Evolutionary conservation across 1,140 invertebrate genomes (phyloP).

Genomic region (Sipha flava): DNA sequence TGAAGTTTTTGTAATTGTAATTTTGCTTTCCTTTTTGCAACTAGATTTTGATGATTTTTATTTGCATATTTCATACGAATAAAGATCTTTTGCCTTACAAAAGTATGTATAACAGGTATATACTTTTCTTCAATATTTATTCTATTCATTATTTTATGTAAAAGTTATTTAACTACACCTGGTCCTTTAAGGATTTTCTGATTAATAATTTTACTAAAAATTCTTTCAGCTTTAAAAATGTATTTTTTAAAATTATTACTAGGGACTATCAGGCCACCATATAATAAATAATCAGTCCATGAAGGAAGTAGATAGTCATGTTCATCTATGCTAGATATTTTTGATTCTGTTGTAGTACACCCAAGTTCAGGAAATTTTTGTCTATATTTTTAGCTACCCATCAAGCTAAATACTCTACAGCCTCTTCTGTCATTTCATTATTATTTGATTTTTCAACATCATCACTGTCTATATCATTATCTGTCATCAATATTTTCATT

Average conservation of each 20-base stretch:
- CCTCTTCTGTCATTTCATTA: neutral
- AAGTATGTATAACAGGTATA: neutral
- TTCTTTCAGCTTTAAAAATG: neutral
- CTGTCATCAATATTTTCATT: neutral
- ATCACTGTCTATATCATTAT: neutral
- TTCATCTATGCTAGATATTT: neutral
- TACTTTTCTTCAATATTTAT: neutral
- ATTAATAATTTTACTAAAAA: neutral
- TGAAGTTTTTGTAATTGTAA: neutral
- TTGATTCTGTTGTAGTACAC: neutral
- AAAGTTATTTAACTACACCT: neutral
- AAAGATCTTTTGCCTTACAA: neutral
- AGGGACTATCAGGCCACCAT: neutral
- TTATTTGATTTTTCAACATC: neutral
- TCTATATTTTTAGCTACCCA: neutral
- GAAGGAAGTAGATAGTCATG: neutral
- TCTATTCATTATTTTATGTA: neutral
- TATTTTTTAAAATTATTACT: neutral
- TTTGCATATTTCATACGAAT: neutral
- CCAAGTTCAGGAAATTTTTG: neutral
- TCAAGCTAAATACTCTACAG: neutral
- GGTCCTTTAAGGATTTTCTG: neutral
- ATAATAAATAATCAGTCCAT: neutral
- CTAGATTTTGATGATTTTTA: neutral
- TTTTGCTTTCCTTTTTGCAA: neutral